phyloP scores from a whole-genome alignment of 2,888 invertebrate genomes.

The Philhelius pedissequus region DNA sequence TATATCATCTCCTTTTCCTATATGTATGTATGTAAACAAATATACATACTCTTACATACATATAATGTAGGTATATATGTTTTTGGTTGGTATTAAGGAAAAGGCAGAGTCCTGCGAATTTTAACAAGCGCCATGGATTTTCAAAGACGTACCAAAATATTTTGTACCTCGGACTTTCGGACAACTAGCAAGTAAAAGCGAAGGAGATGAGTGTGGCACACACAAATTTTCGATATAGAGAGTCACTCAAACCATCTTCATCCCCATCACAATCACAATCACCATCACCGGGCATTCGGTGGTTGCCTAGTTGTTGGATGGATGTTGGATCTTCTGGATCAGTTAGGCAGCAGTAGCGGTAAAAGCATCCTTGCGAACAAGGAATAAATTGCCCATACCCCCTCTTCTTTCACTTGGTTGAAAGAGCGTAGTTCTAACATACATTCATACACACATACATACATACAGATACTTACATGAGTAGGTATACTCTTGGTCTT shows the following conservation, averaged over 20 bases:
- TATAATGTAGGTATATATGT: background rate
- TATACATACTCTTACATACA: background rate
- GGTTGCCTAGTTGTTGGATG: constrained; percentile 63
- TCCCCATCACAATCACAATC: background rate
- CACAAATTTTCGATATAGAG: constrained; percentile 35
- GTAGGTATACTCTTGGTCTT: constrained; percentile 59
- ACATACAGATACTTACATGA: background rate
- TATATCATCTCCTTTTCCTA: constrained; percentile 5
- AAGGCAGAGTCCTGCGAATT: constrained; percentile 24
- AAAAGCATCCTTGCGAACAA: constrained; percentile 68
- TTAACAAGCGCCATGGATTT: constrained; percentile 53
- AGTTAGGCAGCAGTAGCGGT: constrained; percentile 67
- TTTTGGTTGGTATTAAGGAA: background rate
- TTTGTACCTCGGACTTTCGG: constrained; percentile 64
- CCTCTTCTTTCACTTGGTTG: constrained; percentile 12
- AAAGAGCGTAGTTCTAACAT: constrained; percentile 38
- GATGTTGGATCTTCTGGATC: constrained; percentile 62
- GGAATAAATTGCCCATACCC: constrained; percentile 71
- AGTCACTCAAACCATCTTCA: constrained; percentile 25
- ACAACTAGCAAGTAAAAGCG: constrained; percentile 59
- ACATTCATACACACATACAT: background rate
- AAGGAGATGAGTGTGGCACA: constrained; percentile 53
- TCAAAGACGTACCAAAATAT: constrained; percentile 61
- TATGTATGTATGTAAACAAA: background rate
- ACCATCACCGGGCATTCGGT: constrained; percentile 9